Conservation (phyloP, 2,113 vertebrate genomes). For the Brienomyrus longianalis region DNA sequence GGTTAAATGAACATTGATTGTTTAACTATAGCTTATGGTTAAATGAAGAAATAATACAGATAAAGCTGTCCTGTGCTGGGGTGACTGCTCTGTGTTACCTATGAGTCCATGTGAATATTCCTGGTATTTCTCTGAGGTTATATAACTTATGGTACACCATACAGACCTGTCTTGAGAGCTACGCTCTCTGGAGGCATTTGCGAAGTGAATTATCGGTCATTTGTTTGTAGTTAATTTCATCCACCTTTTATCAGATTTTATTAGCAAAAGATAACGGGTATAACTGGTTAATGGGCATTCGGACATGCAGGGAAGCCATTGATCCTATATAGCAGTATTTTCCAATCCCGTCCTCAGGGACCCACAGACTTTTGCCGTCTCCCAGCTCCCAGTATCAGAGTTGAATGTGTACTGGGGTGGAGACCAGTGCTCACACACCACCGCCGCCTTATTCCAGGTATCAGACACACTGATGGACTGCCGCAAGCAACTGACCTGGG, state of each 20-base stretch:
- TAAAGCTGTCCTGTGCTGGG: background rate
- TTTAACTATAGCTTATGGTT: background rate
- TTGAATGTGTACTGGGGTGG: background rate
- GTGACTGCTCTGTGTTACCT: background rate
- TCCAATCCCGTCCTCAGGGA: background rate
- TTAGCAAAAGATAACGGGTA: background rate
- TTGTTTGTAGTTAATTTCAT: background rate
- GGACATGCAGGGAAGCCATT: background rate
- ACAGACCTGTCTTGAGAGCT: background rate
- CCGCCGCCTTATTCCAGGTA: conserved; percentile 59
- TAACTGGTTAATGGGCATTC: background rate
- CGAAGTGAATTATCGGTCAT: background rate
- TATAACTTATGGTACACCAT: background rate
- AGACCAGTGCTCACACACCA: background rate
- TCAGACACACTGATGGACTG: conserved; percentile 83
- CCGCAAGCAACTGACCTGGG: conserved; percentile 89
- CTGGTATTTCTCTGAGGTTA: background rate
- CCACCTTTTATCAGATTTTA: background rate
- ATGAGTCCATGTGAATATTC: background rate
- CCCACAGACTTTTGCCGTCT: background rate
- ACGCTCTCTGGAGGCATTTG: background rate
- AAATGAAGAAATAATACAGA: background rate
- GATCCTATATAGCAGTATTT: background rate
- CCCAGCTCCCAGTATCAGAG: background rate
- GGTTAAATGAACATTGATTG: background rate